These are phyloP conservation scores for Leucania comma DNA, from an alignment of 2,888 invertebrate genomes.

Conservation along the genomic window DNA sequence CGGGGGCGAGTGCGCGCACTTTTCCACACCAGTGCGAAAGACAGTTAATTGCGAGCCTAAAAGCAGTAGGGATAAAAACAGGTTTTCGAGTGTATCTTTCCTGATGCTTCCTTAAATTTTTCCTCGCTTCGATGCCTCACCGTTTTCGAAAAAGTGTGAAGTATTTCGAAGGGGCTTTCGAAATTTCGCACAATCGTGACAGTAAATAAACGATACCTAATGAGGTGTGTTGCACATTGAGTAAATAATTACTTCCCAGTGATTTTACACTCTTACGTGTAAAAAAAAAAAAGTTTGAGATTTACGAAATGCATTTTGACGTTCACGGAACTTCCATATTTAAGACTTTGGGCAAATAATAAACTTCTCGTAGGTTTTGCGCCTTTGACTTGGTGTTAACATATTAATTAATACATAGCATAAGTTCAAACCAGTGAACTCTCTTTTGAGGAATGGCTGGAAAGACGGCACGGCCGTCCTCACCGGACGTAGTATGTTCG, in stretches of 20 bases:
- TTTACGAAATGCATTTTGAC: conserved; percentile 42
- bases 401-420: neutral
- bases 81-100: too few relatives aligned
- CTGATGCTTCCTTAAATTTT: too few relatives aligned
- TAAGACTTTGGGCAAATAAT: conserved; percentile 11
- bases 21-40: too few relatives aligned
- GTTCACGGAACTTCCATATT: conserved; percentile 50
- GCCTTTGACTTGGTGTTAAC: neutral
- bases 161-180: conserved; percentile 29
- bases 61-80: too few relatives aligned
- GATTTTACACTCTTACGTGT: conserved; percentile 36
- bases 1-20: too few relatives aligned
- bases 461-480: too few relatives aligned
- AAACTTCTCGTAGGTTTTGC: neutral
- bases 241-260: conserved; percentile 43
- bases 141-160: conserved; percentile 25
- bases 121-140: neutral
- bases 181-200: conserved; percentile 43
- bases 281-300: conserved; percentile 19
- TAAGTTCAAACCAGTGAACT: neutral
- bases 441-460: too few relatives aligned
- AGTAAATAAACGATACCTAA: conserved; percentile 44
- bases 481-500: too few relatives aligned
- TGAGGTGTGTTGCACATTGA: conserved; percentile 39
- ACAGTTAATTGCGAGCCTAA: too few relatives aligned